Evolutionary conservation across 2,113 vertebrate genomes (phyloP), one percentile per base, ranked within the genome.

Genomic region (Tragelaphus scriptus): DNA sequence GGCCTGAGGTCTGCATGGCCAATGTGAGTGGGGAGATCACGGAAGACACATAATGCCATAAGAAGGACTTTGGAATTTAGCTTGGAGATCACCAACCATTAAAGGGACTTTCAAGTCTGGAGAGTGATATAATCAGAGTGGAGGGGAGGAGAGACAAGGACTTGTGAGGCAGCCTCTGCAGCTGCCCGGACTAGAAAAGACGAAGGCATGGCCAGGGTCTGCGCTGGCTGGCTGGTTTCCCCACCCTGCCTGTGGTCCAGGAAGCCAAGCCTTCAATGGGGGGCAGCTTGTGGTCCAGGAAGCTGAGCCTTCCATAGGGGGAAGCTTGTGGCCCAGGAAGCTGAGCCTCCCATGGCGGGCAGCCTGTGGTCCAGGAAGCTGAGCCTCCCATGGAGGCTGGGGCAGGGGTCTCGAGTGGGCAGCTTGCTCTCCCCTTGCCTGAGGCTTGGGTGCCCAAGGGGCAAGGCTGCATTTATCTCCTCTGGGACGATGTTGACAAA

Each of bases 401-500:
- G n/a, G 85, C 30, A 13, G 8, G 53, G 47, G 5, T 30, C 40
- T 86, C 7, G 4, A 17, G 30, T 12, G 51, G 32, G 53, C 26
- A 44, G 32, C 12, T 84, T 55, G 15, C 15, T 94, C 25, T 92
- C 95, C 30, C 65, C 23, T 92, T 93, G 15, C 85, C 23, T 75
- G 6, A 4, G 16, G 28, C 16, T 65, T 59, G 9, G 21, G 63
- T 15, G 36, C 32, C 84, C 84, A 94, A 79, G 44, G 95, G 53
- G 79, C 85, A n/a, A 51, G 79, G 36, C 65, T 96, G 36, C 1
- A 0, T 77, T 96, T 58, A 85, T 65, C 75, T 96, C 65, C 49
- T 90, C 80, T 61, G 30, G 90, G 94, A 93, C 87, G 96, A 95
- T 97, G 96, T 97, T 98, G 97, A 98, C 95, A 17, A 61, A 91